phyloP scores from a whole-genome alignment of 2,113 vertebrate genomes.

The Pycnonotus jocosus region DNA sequence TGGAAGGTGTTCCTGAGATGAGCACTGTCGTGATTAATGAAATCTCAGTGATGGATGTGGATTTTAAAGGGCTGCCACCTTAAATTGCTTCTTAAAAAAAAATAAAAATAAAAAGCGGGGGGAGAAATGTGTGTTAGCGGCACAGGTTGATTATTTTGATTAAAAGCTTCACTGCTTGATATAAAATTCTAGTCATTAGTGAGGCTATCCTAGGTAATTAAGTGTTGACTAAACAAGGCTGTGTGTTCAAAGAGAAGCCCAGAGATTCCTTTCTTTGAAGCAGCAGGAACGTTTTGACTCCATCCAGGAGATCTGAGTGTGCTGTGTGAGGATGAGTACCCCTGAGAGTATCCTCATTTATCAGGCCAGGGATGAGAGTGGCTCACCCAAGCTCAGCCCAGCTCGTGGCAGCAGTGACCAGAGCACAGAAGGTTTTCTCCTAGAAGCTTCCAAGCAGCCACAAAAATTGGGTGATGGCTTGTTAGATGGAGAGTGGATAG shows the following conservation, averaged over 20 bases:
- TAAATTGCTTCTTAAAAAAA: neutral
- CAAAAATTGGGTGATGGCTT: neutral
- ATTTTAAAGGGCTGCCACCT: neutral
- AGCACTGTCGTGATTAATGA: neutral
- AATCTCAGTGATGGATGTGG: neutral
- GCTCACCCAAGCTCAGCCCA: neutral
- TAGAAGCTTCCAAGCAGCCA: neutral
- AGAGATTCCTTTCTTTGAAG: slow-evolving; percentile 7
- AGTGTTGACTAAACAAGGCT: slow-evolving; percentile 20
- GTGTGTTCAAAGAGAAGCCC: neutral
- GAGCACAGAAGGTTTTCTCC: neutral
- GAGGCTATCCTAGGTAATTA: neutral
- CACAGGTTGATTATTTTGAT: neutral
- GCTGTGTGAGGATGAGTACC: neutral
- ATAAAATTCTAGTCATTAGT: neutral
- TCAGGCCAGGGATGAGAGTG: neutral
- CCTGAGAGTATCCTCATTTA: neutral
- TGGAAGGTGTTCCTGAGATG: slow-evolving; percentile 8
- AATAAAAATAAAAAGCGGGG: neutral
- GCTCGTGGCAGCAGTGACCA: neutral
- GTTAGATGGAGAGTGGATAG: neutral
- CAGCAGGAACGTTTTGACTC: neutral
- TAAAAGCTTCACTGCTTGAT: neutral
- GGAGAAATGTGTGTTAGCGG: accelerated
- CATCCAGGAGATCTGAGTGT: neutral